Base-by-base conservation (phyloP, 2,113 vertebrate species). In the Oplegnathus fasciatus region DNA sequence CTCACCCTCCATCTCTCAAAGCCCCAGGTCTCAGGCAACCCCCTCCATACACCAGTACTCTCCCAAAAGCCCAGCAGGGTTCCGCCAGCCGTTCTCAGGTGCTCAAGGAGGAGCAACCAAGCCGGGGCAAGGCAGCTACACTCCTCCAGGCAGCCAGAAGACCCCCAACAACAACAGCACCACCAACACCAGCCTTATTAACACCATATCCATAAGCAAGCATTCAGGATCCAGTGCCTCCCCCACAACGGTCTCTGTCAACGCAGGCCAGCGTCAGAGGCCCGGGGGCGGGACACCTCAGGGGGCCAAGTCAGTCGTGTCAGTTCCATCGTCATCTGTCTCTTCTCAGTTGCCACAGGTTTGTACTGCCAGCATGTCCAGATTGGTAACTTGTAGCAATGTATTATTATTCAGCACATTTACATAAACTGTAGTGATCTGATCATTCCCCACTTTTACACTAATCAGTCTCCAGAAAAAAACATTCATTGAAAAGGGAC, bases 321-420 rank as follows among this genome's bases (percentile, higher is more conserved):
- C 94, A 0, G 91, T 95, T 44, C 89, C 94, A 9, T 78, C 94
- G 6, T 85, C 93, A 4, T 76, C 94, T 0, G 84, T 88, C 24
- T 90, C 95, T 11, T 90, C 95, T 91, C 95, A 94, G 84, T 72
- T 96, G 17, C 80, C 95, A 65, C 95, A 96, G 96, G 96, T 96
- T 42, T 26, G 91, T 92, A n/a, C 28, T 1, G 7, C 0, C 10
- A 9, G 10, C 10, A 3, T 30, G 50, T 66, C 11, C 7, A 40
- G 18, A n/a, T 10, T 4, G 54, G 32, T 7, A 9, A 57, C 6
- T 8, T 9, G 15, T 6, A 2, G 20, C 20, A 26, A 40, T 70
- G 28, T 11, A 52, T 54, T n/a, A 8, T 24, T 17, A 26, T 42
- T 30, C 1, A 46, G 42, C 37, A 58, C 37, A 22, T 20, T 57